These are phyloP conservation scores for Drosophila cardini DNA, from an alignment of 1,140 invertebrate species.

Conservation along the genomic window DNA sequence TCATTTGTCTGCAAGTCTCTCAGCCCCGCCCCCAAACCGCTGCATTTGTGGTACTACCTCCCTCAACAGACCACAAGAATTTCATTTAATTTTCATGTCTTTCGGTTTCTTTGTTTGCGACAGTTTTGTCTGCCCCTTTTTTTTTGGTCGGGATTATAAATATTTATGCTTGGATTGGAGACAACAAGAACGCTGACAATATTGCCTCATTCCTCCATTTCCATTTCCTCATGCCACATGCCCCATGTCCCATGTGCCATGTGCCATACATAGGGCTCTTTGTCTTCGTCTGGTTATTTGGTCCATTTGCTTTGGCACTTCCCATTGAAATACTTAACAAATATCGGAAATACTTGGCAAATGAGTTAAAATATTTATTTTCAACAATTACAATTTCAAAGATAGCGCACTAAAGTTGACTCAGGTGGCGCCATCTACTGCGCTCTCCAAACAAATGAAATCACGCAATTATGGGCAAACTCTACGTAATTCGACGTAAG, in stretches of 20 bases:
- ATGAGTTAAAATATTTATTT: not conserved
- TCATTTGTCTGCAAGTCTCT: slow-evolving; percentile 61
- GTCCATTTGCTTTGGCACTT: slow-evolving; percentile 24
- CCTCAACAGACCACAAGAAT: slow-evolving; percentile 38
- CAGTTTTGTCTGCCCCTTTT: slow-evolving; percentile 12
- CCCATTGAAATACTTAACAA: slow-evolving; percentile 10
- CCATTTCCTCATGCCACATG: too few relatives aligned
- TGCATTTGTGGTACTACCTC: slow-evolving; percentile 6
- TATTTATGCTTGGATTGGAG: slow-evolving; percentile 67
- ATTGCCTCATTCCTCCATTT: slow-evolving; percentile 3
- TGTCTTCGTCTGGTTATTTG: slow-evolving; percentile 10
- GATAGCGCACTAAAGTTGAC: not conserved
- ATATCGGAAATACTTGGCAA: slow-evolving; percentile 24
- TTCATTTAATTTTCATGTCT: slow-evolving; percentile 45
- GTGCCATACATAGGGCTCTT: too few relatives aligned
- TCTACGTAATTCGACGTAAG: not conserved
- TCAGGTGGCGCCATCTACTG: slow-evolving; percentile 4
- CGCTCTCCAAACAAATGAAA: not conserved
- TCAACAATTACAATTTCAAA: not conserved
- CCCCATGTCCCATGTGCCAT: too few relatives aligned
- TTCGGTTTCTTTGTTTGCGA: slow-evolving; percentile 42
- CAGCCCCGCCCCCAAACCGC: not conserved
- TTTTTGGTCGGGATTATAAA: slow-evolving; percentile 45
- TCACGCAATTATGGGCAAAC: not conserved
- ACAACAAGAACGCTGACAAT: slow-evolving; percentile 41